These are phyloP conservation scores for Caenorhabditis remanei DNA, from an alignment of 1,140 invertebrate species.

Conservation along the genomic window DNA sequence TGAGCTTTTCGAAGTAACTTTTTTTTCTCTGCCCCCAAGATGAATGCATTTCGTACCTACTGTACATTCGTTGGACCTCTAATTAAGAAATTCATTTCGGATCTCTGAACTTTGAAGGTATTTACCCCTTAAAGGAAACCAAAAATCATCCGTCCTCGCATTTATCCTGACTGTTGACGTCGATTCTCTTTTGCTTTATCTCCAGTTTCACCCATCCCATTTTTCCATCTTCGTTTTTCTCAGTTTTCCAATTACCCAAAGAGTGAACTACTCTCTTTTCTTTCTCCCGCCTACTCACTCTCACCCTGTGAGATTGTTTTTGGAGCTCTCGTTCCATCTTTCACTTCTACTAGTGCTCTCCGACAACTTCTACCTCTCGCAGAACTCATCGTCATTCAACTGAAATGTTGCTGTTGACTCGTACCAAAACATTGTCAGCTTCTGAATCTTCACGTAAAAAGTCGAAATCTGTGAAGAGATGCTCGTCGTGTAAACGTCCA, in stretches of 20 bases:
- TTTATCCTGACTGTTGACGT: slow-evolving; percentile 6
- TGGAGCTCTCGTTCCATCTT: not conserved
- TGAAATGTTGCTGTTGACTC: slow-evolving; percentile 45
- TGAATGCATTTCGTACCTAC: no score
- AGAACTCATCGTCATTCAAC: not conserved
- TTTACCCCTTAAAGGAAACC: no score
- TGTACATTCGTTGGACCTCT: no score
- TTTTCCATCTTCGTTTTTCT: slow-evolving; percentile 13
- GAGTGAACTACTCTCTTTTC: slow-evolving; percentile 8
- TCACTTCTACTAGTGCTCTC: not conserved
- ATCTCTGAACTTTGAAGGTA: no score
- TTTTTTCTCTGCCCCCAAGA: no score
- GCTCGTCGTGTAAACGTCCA: slow-evolving; percentile 37
- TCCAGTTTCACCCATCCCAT: slow-evolving; percentile 1
- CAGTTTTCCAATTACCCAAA: slow-evolving; percentile 46
- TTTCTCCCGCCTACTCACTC: not conserved
- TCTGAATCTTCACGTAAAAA: slow-evolving; percentile 41
- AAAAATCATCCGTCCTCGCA: no score
- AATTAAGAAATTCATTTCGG: no score
- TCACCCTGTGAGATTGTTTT: slow-evolving; percentile 30
- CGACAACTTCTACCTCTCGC: not conserved
- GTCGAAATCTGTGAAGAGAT: slow-evolving; percentile 39
- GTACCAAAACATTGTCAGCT: slow-evolving; percentile 14
- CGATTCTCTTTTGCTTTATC: not conserved
- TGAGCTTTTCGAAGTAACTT: not conserved